Conservation (phyloP, 2,797 vertebrate genomes). For the Neoniphon sammara region DNA sequence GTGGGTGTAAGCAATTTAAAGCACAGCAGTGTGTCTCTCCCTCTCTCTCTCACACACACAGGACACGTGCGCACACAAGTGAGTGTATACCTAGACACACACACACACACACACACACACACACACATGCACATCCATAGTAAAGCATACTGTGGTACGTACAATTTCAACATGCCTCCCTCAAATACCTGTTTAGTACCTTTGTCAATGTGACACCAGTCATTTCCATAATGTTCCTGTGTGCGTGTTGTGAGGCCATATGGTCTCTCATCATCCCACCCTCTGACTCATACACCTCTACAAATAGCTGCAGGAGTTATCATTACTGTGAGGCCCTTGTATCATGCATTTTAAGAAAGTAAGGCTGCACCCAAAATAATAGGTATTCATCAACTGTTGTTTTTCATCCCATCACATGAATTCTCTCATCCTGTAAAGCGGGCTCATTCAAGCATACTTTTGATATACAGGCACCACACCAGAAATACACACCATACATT, state of each 20-base stretch:
- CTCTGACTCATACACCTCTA: conserved; percentile 1
- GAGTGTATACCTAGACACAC: neutral
- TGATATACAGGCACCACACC: too few species aligned
- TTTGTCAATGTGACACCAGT: neutral
- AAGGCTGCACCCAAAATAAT: too few species aligned
- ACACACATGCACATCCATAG: neutral
- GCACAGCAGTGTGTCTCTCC: conserved; percentile 39
- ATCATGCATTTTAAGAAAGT: too few species aligned
- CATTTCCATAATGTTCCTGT: neutral
- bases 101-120: neutral
- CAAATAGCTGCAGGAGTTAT: neutral
- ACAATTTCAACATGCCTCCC: neutral
- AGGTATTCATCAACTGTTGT: too few species aligned
- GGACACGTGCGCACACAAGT: neutral
- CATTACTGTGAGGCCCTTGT: neutral
- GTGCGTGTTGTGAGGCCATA: neutral
- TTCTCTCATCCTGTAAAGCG: too few species aligned
- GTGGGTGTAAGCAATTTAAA: conserved; percentile 57
- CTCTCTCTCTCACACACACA: neutral
- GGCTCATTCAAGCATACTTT: too few species aligned
- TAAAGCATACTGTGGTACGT: neutral
- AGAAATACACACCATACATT: too few species aligned
- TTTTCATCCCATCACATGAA: too few species aligned
- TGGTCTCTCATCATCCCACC: neutral
- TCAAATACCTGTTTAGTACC: neutral